Base-by-base conservation (phyloP, 2,888 invertebrate species). In the Acanthoscelides obtectus region DNA sequence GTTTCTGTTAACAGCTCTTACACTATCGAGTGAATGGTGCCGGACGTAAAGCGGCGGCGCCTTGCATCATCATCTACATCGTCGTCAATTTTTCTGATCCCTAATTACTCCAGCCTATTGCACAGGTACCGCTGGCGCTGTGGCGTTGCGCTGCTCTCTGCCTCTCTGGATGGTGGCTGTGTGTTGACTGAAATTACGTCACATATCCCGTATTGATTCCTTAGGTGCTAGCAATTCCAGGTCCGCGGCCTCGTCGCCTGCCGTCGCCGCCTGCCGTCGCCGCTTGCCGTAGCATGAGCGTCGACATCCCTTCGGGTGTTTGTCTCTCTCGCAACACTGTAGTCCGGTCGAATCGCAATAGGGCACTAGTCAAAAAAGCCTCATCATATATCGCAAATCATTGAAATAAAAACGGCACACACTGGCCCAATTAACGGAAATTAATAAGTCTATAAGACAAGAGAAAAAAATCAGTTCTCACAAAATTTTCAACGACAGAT, bases 151-250 rank as follows among this genome's bases (percentile, higher is more conserved):
- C 25, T 71, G 71, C 67, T 67, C 69, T 72, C 71, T 68, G 71
- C 70, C 70, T 72, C 64, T 72, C 71, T 64, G 69, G 74, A 70
- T 73, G 73, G 73, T 71, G 81, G 82, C 80, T 79, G 79, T 75
- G 80, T 82, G 82, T 82, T 82, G 82, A 82, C 82, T 82, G 80
- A 78, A 81, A 82, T 83, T 83, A 83, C 83, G 83, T 83, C 83
- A 83, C 81, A 78, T 79, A 81, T 80, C 79, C 80, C 81, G 78
- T 84, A 84, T 83, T 83, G 83, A 83, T 83, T 83, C 85, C 45
- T 83, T 77, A 81, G 85, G 83, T 84, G 83, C 83, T 81, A 83
- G 85, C 82, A 82, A 82, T 79, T 82, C 86, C 87, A 86, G 86
- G 87, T 85, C 86, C 86, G 87, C 87, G 86, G 83, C 84, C 84